Percentiles rank a stretch among this genome's conserved stretches.
Conservation (phyloP, 2,888 invertebrate species). For the Conops quadrifasciatus region DNA sequence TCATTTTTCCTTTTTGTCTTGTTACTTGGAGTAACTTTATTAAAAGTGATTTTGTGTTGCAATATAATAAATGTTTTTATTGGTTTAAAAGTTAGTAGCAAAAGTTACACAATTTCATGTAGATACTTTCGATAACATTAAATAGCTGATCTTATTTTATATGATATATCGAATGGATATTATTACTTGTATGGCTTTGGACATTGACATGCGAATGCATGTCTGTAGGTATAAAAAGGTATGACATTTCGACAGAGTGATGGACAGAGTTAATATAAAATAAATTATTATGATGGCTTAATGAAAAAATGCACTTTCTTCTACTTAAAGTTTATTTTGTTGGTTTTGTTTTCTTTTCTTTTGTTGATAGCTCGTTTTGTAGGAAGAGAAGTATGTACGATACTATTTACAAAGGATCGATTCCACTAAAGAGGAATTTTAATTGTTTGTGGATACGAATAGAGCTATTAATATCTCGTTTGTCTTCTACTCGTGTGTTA, state of each 20-base stretch:
- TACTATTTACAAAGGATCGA: neutral
- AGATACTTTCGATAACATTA: slow-evolving; percentile 1
- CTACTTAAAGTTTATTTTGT: slow-evolving; percentile 1
- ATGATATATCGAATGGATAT: no score
- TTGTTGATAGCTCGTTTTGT: neutral
- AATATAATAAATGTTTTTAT: neutral
- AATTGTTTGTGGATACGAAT: neutral
- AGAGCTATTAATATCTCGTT: neutral
- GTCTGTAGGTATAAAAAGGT: slow-evolving; percentile 1
- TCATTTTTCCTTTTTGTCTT: neutral
- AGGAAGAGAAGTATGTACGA: neutral
- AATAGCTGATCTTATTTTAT: neutral
- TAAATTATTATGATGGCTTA: neutral
- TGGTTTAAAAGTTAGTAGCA: slow-evolving; percentile 25
- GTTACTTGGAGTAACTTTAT: neutral
- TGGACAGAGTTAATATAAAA: neutral
- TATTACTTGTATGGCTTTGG: no score
- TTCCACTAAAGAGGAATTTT: neutral
- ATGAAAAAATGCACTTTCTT: neutral
- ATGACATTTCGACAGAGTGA: slow-evolving; percentile 11
- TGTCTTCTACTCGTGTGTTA: neutral
- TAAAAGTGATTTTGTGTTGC: slow-evolving; percentile 2
- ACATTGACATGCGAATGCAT: no score
- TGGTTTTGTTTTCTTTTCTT: neutral
- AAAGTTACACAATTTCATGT: slow-evolving; percentile 14